Conservation (phyloP, 1,140 invertebrate species). For the Euura saliciscinereae region DNA sequence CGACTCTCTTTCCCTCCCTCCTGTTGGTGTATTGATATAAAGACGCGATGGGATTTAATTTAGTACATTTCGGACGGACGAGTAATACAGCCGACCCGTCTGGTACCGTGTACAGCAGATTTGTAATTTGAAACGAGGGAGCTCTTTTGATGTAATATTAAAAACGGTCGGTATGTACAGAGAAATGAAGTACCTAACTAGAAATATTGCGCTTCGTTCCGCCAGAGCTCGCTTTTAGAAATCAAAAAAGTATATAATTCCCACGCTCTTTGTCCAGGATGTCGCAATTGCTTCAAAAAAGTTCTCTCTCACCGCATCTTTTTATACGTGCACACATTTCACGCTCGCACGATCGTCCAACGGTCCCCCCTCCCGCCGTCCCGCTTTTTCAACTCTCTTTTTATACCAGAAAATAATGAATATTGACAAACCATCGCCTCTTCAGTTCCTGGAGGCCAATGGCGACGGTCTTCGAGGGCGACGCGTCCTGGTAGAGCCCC, state of each 20-base stretch:
- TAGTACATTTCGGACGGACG: not conserved
- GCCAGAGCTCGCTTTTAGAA: too few relatives aligned
- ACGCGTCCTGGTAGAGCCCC: constrained; percentile 32
- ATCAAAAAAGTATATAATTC: too few relatives aligned
- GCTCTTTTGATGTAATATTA: constrained; percentile 33
- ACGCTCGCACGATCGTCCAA: too few relatives aligned
- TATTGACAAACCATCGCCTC: constrained; percentile 38
- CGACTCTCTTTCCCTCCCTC: too few relatives aligned
- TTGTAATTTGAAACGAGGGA: constrained; percentile 23
- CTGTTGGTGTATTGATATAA: not conserved
- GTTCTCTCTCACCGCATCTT: constrained; percentile 4
- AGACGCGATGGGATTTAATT: constrained; percentile 1
- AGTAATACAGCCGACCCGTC: not conserved
- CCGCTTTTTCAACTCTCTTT: constrained; percentile 25
- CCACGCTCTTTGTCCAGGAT: too few relatives aligned
- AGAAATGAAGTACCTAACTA: constrained; percentile 32
- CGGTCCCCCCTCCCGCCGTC: constrained; percentile 9
- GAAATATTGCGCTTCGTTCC: constrained; percentile 17
- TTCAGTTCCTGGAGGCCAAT: too few relatives aligned
- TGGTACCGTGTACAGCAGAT: not conserved
- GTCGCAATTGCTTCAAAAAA: too few relatives aligned
- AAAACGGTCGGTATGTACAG: constrained; percentile 27
- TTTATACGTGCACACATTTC: not conserved
- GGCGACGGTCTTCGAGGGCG: constrained; percentile 21
- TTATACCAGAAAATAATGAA: constrained; percentile 36